Conservation (phyloP, 37 sponge, comb jelly and placozoan species). For the Tethya wilhelma region DNA sequence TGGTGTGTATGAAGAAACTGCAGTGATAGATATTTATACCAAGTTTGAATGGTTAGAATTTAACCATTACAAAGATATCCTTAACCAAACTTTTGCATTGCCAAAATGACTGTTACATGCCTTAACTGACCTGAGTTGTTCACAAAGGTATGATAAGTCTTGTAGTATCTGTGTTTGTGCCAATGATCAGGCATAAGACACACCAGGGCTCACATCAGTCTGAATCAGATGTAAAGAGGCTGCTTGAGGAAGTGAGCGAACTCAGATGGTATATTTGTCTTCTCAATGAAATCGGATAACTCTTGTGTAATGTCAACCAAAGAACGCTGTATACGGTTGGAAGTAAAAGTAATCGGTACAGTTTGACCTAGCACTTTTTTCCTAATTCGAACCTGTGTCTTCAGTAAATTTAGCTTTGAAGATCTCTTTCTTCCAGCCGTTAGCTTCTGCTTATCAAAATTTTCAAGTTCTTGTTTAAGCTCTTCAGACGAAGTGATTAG, state of each 20-base stretch:
- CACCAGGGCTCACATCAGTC: too few species aligned
- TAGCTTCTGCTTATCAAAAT: constrained; percentile 1
- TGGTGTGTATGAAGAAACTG: too few species aligned
- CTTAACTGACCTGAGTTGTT: too few species aligned
- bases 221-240: too few species aligned
- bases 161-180: too few species aligned
- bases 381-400: constrained; percentile 36
- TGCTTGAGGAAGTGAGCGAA: not conserved
- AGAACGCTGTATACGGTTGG: constrained; percentile 24
- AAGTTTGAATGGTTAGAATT: too few species aligned
- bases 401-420: not conserved
- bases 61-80: too few species aligned
- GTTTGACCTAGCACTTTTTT: constrained; percentile 29
- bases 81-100: too few species aligned
- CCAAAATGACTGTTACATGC: too few species aligned
- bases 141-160: too few species aligned
- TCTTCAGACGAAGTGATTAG: constrained; percentile 31
- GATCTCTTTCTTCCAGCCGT: not conserved
- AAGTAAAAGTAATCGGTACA: constrained; percentile 21
- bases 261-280: not conserved
- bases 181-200: too few species aligned
- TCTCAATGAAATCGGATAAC: constrained; percentile 6
- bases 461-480: constrained; percentile 8
- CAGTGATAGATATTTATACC: too few species aligned
- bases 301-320: constrained; percentile 11